Base-by-base conservation (phyloP, 2,888 invertebrate species). In the Rutpela maculata region DNA sequence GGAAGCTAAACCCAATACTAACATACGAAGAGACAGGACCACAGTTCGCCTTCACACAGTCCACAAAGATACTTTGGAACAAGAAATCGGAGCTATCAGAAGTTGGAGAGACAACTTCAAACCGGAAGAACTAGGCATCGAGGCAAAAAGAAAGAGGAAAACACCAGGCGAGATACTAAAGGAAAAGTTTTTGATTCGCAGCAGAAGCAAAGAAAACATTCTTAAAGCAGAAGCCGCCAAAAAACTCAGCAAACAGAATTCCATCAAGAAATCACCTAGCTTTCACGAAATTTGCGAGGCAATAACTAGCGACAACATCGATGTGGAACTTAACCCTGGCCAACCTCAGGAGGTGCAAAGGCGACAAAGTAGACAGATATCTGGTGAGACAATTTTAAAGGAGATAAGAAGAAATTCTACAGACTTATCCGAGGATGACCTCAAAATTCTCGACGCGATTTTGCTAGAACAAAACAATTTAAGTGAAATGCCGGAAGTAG, bases 21-120 rank as follows among this genome's bases (percentile, higher is more conserved):
- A 93, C 0, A 95, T 96, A 81, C 93, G 93, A 85, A 91, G 96
- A 12, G 95, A 95, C 78, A 91, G 96, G 50, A 92, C 95, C 0
- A 94, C 95, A 19, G 95, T 96, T 11, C 91, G 96, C 71, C 90
- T 96, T 57, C 94, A 94, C 80, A 95, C 95, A 0, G 91, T 94
- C 5, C 89, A 90, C 76, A 87, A 86, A 65, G 88, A 88, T 69
- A 85, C 87, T 72, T 76, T 86, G 57, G 84, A 85, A 12, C 79
- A 84, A 69, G 85, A 77, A 83, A 89, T 22, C 82, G 89, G 80
- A 12, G 80, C 75, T 15, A 83, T 83, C n/a, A 86, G 80, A 84
- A 88, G 86, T 85, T 94, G 94, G 94, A 91, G 94, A 73, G 92
- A 94, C 85, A 93, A 92, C 82, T 90, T 94, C 72, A 85, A 88